Percentiles rank a stretch among this genome's conserved stretches.
Evolutionary conservation across 1,140 invertebrate species (phyloP).

Genomic region (Spodoptera frugiperda): DNA sequence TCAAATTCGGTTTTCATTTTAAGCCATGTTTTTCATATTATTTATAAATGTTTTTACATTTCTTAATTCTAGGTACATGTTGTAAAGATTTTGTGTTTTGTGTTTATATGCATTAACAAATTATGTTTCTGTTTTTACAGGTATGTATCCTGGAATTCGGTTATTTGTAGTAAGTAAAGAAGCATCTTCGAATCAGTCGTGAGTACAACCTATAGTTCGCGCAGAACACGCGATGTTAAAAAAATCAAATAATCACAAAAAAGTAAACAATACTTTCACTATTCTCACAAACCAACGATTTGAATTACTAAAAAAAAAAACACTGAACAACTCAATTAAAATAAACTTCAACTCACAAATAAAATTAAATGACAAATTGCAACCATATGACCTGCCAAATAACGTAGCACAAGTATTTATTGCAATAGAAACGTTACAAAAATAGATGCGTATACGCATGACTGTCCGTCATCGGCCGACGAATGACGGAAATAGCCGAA

Average conservation of each 20-base stretch:
- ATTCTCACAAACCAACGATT: not conserved
- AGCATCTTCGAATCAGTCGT: not conserved
- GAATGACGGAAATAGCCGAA: conserved; percentile 35
- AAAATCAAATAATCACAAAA: too few relatives aligned
- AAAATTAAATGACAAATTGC: conserved; percentile 33
- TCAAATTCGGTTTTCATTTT: not conserved
- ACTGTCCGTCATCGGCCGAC: conserved; percentile 33
- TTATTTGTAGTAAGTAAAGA: not conserved
- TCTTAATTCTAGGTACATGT: too few relatives aligned
- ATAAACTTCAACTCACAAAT: conserved; percentile 2
- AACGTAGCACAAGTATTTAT: conserved; percentile 16
- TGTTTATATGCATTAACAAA: not conserved
- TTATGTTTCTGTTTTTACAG: conserved; percentile 15
- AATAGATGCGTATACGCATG: conserved; percentile 43
- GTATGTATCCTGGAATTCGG: conserved; percentile 23
- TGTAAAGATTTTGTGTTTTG: too few relatives aligned
- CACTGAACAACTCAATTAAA: not conserved
- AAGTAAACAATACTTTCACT: not conserved
- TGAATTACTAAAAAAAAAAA: not conserved
- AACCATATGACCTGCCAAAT: conserved; percentile 28
- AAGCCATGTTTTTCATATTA: not conserved
- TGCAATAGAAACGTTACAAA: conserved; percentile 28
- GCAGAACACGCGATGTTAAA: too few relatives aligned
- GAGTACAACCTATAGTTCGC: not conserved
- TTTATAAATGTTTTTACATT: not conserved